Evolutionary conservation across 2,888 invertebrate species (phyloP).

Genomic region (Phlogophora meticulosa): DNA sequence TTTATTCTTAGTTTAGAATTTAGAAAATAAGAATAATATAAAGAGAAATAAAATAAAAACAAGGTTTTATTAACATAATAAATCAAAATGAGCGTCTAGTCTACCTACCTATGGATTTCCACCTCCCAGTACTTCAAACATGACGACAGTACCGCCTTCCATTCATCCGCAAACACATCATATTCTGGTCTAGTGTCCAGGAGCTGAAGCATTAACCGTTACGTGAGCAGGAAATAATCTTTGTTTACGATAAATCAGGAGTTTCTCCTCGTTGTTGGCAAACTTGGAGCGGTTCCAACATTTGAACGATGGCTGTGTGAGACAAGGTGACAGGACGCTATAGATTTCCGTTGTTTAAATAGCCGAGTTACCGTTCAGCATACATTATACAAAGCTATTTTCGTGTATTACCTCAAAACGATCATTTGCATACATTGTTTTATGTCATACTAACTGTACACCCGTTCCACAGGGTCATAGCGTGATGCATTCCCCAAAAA

Average conservation of each 20-base stretch:
- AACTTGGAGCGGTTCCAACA: slow-evolving; percentile 43
- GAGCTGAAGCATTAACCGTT: background rate
- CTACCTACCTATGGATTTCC: no score
- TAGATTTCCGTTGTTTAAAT: slow-evolving; percentile 45
- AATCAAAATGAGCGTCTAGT: no score
- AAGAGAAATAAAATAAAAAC: no score
- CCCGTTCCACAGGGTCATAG: no score
- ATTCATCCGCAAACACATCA: no score
- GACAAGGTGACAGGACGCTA: slow-evolving; percentile 32
- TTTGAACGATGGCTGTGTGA: slow-evolving; percentile 26
- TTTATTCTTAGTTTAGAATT: no score
- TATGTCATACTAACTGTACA: background rate
- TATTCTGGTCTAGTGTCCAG: no score
- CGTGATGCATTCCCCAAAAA: no score
- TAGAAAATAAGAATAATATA: no score
- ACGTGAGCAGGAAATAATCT: slow-evolving; percentile 5
- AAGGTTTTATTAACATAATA: no score
- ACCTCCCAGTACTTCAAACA: no score
- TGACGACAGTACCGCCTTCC: no score
- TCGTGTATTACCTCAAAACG: slow-evolving; percentile 14
- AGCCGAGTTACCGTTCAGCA: background rate
- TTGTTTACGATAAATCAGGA: slow-evolving; percentile 32
- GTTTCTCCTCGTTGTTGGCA: background rate
- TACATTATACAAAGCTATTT: slow-evolving; percentile 23
- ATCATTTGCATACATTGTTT: slow-evolving; percentile 7